Percentiles rank a stretch among this genome's conserved stretches.
These are phyloP conservation scores for Sphecodes monilicornis DNA, from an alignment of 2,888 invertebrate genomes.

Conservation along the genomic window DNA sequence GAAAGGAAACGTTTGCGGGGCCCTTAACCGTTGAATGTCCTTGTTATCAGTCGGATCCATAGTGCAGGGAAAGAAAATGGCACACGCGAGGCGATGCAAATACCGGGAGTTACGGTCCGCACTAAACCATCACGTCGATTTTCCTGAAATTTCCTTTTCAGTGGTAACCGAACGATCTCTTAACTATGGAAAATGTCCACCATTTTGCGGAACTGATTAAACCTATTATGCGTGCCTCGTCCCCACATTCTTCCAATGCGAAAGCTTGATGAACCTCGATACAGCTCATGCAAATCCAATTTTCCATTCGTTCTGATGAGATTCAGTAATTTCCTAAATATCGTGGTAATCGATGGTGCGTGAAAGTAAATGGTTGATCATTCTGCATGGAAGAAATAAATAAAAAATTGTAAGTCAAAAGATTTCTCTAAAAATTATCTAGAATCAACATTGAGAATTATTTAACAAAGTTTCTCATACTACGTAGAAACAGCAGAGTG, in stretches of 20 bases:
- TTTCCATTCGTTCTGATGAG: conserved; percentile 9
- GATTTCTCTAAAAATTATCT: not conserved
- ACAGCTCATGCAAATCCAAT: conserved; percentile 1
- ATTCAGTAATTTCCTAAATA: conserved; percentile 27
- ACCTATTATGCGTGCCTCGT: conserved; percentile 11
- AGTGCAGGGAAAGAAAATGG: conserved; percentile 33
- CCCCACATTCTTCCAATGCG: not conserved
- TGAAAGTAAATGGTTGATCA: not conserved
- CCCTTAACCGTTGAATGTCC: conserved; percentile 78
- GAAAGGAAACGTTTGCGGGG: conserved; percentile 75
- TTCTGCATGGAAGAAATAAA: not conserved
- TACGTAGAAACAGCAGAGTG: not conserved
- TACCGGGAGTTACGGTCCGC: conserved; percentile 30
- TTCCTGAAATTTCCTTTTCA: conserved; percentile 13
- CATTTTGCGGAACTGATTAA: conserved; percentile 27
- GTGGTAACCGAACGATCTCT: not conserved
- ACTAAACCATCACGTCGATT: conserved; percentile 31
- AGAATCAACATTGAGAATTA: not conserved
- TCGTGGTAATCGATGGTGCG: not conserved
- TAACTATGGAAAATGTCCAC: not conserved
- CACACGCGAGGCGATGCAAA: conserved; percentile 29
- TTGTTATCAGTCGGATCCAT: conserved; percentile 72
- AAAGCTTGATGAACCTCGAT: not conserved
- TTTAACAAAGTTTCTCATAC: not conserved
- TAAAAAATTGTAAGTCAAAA: not conserved